Evolutionary conservation across 2,888 invertebrate genomes (phyloP), one percentile per base, ranked within the genome.

Genomic region (Barypeithes pellucidus): DNA sequence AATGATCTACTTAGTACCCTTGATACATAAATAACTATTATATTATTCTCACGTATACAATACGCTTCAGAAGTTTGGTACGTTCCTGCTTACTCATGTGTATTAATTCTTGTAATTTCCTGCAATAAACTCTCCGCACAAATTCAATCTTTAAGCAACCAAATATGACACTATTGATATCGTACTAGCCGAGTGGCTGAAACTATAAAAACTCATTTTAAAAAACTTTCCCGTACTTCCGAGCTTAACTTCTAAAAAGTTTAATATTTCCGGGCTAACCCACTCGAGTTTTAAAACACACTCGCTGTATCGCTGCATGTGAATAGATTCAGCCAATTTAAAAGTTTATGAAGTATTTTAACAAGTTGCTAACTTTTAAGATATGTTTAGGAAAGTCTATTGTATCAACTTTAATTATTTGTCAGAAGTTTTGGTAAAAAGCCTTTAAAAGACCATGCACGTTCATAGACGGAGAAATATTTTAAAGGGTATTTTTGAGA

Each of bases 361-460:
- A 61, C 61, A 61, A 61, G 61, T 61, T 61, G 61, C 61, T 43
- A 61, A 61, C 61, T 61, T 61, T 43, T 0, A 45, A 61, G 29
- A 45, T 61, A 61, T 61, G 43, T 61, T 61, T 61, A 29, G 24
- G 24, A 45, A 43, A 45, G 41, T 39, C 60, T 61, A 45, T 45
- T 61, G 61, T 61, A 61, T 45, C 45, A 61, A 61, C 45, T 61
- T 61, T 61, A 61, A 61, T 61, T 61, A 61, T 61, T 57, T 57
- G 54, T 33, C 18, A 57, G 33, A 57, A 57, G 29, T 57, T 61
- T 45, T 61, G 61, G 24, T 14, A 41, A 16, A 29, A 14, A 16
- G 29, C 24, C 24, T 16, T n/a, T 24, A 7, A 7, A 29, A 1
- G 29, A 18, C 20, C 41, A 22, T 14, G 29, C n/a, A 16, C 3